phyloP scores from a whole-genome alignment of 2,888 invertebrate species.

The Diabrotica balteata region DNA sequence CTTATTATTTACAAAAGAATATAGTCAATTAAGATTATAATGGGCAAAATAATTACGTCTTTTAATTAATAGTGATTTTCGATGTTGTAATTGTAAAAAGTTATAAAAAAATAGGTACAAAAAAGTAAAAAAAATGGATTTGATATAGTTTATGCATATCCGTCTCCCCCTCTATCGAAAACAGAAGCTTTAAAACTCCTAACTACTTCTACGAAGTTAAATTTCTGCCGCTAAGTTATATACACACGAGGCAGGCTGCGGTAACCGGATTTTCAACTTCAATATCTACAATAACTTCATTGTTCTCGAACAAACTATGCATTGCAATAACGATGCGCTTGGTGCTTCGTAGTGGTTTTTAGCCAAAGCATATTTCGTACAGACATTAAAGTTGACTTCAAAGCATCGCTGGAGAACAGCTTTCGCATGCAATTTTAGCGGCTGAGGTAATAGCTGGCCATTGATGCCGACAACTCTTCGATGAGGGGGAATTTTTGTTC shows the following conservation, averaged over 20 bases:
- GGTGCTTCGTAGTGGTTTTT: slow-evolving; percentile 31
- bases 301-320: slow-evolving; percentile 35
- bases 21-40: too few species aligned
- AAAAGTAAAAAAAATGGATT: too few species aligned
- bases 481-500: too few species aligned
- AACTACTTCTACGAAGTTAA: slow-evolving; percentile 4
- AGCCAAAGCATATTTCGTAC: slow-evolving; percentile 31
- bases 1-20: too few species aligned
- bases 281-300: slow-evolving; percentile 38
- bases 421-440: slow-evolving; percentile 14
- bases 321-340: slow-evolving; percentile 36
- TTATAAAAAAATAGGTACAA: too few species aligned
- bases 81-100: too few species aligned
- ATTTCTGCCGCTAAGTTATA: slow-evolving; percentile 1
- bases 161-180: background rate
- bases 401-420: slow-evolving; percentile 17
- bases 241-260: slow-evolving; percentile 6
- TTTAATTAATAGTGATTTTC: too few species aligned
- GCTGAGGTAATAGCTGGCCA: slow-evolving; percentile 4
- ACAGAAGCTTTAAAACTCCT: slow-evolving; percentile 11
- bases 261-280: slow-evolving; percentile 38
- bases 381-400: slow-evolving; percentile 32
- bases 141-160: background rate
- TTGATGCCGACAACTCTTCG: slow-evolving; percentile 4
- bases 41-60: too few species aligned